Evolutionary conservation across 2,113 vertebrate genomes (phyloP).

Genomic region (Rhodinocichla rosea): DNA sequence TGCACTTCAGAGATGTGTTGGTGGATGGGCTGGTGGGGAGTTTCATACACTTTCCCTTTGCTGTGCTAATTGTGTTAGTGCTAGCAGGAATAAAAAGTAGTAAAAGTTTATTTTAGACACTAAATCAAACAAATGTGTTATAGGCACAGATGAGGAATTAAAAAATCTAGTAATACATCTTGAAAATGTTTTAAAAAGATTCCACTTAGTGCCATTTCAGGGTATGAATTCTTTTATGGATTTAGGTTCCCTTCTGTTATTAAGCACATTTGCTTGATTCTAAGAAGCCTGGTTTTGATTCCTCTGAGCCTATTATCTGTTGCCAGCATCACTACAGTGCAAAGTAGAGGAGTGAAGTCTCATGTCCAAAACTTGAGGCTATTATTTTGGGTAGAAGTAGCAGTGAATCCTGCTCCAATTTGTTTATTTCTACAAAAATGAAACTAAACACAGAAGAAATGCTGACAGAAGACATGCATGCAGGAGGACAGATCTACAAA

Average conservation of each 20-base stretch:
- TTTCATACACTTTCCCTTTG: neutral
- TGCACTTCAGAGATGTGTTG: neutral
- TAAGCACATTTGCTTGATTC: neutral
- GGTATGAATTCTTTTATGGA: neutral
- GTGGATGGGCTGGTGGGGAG: neutral
- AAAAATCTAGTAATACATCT: constrained; percentile 32
- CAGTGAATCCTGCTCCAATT: neutral
- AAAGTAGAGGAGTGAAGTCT: neutral
- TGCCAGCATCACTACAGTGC: neutral
- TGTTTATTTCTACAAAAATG: neutral
- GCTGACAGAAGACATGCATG: neutral
- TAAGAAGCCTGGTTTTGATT: neutral
- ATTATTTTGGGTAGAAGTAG: neutral
- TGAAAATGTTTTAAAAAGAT: constrained; percentile 15
- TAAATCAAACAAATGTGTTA: constrained; percentile 41
- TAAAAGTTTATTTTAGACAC: constrained; percentile 31
- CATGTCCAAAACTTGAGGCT: neutral
- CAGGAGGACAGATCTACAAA: neutral
- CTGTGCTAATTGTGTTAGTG: constrained; percentile 4
- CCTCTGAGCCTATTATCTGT: neutral
- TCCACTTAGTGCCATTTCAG: neutral
- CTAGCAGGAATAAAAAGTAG: constrained; percentile 15
- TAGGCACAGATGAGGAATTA: constrained; percentile 13
- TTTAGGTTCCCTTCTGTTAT: neutral
- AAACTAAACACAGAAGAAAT: neutral